These are phyloP conservation scores for Danio albolineatus DNA, from an alignment of 2,797 vertebrate genomes.

Conservation along the genomic window DNA sequence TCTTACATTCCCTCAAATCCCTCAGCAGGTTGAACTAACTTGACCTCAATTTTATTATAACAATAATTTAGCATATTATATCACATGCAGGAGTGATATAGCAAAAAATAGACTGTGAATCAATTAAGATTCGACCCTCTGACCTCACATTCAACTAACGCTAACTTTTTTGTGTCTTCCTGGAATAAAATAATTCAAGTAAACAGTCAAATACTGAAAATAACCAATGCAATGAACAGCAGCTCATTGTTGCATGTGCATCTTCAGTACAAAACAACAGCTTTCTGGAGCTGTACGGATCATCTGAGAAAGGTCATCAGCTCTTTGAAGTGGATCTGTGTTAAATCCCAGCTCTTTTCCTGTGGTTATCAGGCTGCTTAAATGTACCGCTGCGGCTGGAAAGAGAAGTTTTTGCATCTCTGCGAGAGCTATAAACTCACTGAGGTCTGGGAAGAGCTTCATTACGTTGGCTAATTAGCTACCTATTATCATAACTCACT, in stretches of 20 bases:
- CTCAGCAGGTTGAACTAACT: background rate
- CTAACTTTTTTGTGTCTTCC: background rate
- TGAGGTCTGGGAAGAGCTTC: slow-evolving; percentile 64
- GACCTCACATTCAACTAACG: background rate
- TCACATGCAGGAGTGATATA: background rate
- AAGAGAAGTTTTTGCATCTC: slow-evolving; percentile 24
- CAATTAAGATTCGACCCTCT: background rate
- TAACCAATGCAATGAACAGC: background rate
- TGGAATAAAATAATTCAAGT: slow-evolving; percentile 1
- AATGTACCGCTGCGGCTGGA: slow-evolving; percentile 19
- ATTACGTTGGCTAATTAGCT: slow-evolving; percentile 74
- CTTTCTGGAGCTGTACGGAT: background rate
- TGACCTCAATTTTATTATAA: slow-evolving; percentile 8
- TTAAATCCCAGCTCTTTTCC: slow-evolving; percentile 8
- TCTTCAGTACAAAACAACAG: background rate
- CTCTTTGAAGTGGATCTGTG: slow-evolving; percentile 47
- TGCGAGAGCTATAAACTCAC: slow-evolving; percentile 59
- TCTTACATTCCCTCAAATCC: slow-evolving; percentile 9
- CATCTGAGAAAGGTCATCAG: slow-evolving; percentile 62
- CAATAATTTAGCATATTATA: background rate
- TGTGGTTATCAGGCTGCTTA: slow-evolving; percentile 16
- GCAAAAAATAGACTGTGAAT: slow-evolving; percentile 7
- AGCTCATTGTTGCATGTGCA: background rate
- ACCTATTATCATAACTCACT: slow-evolving; percentile 69
- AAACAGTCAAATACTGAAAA: background rate